Percentiles rank a stretch among this genome's conserved stretches.
Conservation (phyloP, 1,140 invertebrate genomes). For the Anagrus nilaparvatae region DNA sequence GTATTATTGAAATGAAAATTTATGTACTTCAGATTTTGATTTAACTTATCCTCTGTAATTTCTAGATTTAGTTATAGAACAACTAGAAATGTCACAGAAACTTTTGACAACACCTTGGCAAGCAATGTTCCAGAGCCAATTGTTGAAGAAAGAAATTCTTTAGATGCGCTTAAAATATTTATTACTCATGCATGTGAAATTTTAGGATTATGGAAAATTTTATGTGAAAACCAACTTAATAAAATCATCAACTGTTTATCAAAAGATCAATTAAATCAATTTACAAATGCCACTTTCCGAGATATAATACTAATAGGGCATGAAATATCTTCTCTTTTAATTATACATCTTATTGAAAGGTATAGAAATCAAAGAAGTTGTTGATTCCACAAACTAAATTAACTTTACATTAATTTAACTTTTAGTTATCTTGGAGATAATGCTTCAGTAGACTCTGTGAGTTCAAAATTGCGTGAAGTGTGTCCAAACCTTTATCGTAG, state of each 20-base stretch:
- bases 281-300: conserved; percentile 57
- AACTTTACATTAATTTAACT: conserved; percentile 3
- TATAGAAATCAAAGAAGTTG: conserved; percentile 24
- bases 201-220: conserved; percentile 84
- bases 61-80: conserved; percentile 19
- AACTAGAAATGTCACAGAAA: conserved; percentile 29
- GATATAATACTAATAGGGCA: conserved; percentile 77
- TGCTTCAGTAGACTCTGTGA: conserved; percentile 87
- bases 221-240: conserved; percentile 89
- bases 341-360: conserved; percentile 65
- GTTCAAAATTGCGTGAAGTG: conserved; percentile 73
- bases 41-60: conserved; percentile 6
- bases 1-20: conserved; percentile 10
- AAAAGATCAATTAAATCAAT: conserved; percentile 51
- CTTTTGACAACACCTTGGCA: conserved; percentile 32
- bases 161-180: conserved; percentile 67
- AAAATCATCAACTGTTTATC: conserved; percentile 56
- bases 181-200: conserved; percentile 78
- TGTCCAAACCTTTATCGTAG: conserved; percentile 89
- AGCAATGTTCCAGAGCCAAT: conserved; percentile 39
- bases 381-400: not conserved
- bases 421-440: conserved; percentile 83
- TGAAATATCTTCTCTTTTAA: conserved; percentile 66
- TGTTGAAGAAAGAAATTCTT: conserved; percentile 60
- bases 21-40: not conserved